A percentile compares a stretch with the other conserved stretches of the same genome.
Evolutionary conservation across 1,140 invertebrate genomes (phyloP).

Genomic region (Neodiprion virginianus): DNA sequence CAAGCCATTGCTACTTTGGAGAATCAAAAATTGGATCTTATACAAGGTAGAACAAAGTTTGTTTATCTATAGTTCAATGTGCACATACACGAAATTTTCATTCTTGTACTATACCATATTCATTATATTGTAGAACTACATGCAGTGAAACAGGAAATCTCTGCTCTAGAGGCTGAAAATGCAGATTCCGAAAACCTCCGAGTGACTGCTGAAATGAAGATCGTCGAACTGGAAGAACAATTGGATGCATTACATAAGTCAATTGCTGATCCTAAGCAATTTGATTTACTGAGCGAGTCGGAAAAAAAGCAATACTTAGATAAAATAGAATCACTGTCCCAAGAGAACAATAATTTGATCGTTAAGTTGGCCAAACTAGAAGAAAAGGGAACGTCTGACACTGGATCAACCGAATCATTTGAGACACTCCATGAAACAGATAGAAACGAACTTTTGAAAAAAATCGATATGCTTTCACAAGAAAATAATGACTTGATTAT

Average conservation of each 20-base stretch:
- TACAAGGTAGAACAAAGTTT: constrained; percentile 62
- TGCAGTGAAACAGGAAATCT: constrained; percentile 63
- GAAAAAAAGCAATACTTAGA: constrained; percentile 58
- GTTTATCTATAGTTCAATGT: constrained; percentile 4
- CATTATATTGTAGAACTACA: constrained; percentile 64
- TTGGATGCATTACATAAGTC: constrained; percentile 59
- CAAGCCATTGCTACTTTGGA: constrained; percentile 69
- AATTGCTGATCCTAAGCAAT: constrained; percentile 28
- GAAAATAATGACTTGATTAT: constrained; percentile 61
- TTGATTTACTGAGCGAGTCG: constrained; percentile 49
- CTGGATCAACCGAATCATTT: constrained; percentile 47
- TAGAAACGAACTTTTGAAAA: constrained; percentile 69
- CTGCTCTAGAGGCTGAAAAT: constrained; percentile 67
- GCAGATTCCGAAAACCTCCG: constrained; percentile 68
- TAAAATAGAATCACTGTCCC: constrained; percentile 61
- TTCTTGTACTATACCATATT: constrained; percentile 11
- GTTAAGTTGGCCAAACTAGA: constrained; percentile 63
- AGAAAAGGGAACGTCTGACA: constrained; percentile 59
- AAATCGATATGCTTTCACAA: constrained; percentile 70
- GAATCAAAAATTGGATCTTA: constrained; percentile 71
- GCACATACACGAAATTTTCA: background rate
- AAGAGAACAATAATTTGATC: constrained; percentile 64
- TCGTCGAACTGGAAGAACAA: constrained; percentile 74
- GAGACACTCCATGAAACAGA: constrained; percentile 56
- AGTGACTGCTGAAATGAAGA: constrained; percentile 74